These are phyloP conservation scores for Luffia ferchaultella DNA, from an alignment of 2,888 invertebrate species.

Conservation along the genomic window DNA sequence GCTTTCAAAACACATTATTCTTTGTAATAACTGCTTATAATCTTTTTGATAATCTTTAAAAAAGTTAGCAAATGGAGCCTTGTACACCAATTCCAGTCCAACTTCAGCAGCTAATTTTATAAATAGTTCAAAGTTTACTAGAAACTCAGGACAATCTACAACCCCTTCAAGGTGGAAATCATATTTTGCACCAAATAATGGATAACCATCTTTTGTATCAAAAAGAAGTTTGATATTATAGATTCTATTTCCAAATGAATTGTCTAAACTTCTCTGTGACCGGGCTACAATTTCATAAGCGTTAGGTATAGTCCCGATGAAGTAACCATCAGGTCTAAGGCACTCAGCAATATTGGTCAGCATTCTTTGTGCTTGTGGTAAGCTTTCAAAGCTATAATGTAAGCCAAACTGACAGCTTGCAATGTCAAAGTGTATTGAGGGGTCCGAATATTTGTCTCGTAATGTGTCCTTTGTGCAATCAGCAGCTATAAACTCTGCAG, in stretches of 20 bases:
- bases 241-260: constrained; percentile 80
- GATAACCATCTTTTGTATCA: constrained; percentile 69
- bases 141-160: constrained; percentile 98
- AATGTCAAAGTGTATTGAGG: constrained; percentile 82
- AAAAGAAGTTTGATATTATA: constrained; percentile 78
- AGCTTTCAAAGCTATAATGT: constrained; percentile 94
- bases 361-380: constrained; percentile 91
- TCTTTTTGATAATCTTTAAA: constrained; percentile 68
- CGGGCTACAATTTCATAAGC: constrained; percentile 89
- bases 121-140: constrained; percentile 91
- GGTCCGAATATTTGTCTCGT: constrained; percentile 79
- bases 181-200: constrained; percentile 95
- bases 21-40: constrained; percentile 34
- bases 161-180: constrained; percentile 95
- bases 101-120: constrained; percentile 75
- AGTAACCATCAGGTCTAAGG: constrained; percentile 89
- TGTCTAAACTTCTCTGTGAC: constrained; percentile 62
- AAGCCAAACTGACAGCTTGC: constrained; percentile 98
- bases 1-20: constrained; percentile 83
- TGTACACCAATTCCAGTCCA: constrained; percentile 73
- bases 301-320: constrained; percentile 97
- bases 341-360: constrained; percentile 91
- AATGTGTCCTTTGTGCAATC: constrained; percentile 89
- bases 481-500: constrained; percentile 90
- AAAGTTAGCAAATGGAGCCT: constrained; percentile 81